These are phyloP conservation scores for Sorex maritimensis DNA, from an alignment of 2,797 vertebrate species.

Conservation along the genomic window DNA sequence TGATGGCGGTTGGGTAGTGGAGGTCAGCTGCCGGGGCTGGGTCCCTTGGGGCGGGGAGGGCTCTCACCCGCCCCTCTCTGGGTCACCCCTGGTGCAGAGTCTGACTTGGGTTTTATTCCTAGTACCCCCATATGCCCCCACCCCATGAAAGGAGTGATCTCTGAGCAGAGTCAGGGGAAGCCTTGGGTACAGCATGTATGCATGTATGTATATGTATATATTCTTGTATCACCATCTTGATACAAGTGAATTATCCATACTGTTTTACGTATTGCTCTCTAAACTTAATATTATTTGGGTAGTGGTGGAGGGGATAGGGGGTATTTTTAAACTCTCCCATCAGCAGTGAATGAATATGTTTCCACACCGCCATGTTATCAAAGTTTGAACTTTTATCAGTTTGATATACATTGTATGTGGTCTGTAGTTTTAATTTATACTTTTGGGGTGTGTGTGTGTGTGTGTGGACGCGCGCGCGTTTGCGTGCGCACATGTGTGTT, in stretches of 20 bases:
- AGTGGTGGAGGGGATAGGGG: background rate
- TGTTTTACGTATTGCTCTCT: slow-evolving; percentile 14
- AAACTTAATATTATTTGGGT: slow-evolving; percentile 8
- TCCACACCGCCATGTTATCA: background rate
- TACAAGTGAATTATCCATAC: background rate
- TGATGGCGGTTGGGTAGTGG: too few relatives aligned
- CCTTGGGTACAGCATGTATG: too few relatives aligned
- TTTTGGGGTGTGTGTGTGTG: background rate
- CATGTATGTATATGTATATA: background rate
- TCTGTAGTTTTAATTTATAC: slow-evolving; percentile 34
- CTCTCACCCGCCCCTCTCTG: too few relatives aligned
- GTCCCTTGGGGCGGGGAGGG: too few relatives aligned
- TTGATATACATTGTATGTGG: background rate
- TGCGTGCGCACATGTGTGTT: too few relatives aligned
- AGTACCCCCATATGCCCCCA: too few relatives aligned
- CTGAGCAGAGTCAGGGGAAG: too few relatives aligned
- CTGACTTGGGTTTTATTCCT: too few relatives aligned
- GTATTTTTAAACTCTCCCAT: background rate
- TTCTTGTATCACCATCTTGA: background rate
- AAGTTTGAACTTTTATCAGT: background rate
- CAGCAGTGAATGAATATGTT: background rate
- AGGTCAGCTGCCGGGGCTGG: too few relatives aligned
- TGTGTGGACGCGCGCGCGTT: too few relatives aligned
- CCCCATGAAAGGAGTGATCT: too few relatives aligned
- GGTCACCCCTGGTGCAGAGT: too few relatives aligned